A percentile compares a stretch with the other conserved stretches of the same genome.
phyloP scores from a whole-genome alignment of 1,140 invertebrate genomes.

The Heliconius melpomene region DNA sequence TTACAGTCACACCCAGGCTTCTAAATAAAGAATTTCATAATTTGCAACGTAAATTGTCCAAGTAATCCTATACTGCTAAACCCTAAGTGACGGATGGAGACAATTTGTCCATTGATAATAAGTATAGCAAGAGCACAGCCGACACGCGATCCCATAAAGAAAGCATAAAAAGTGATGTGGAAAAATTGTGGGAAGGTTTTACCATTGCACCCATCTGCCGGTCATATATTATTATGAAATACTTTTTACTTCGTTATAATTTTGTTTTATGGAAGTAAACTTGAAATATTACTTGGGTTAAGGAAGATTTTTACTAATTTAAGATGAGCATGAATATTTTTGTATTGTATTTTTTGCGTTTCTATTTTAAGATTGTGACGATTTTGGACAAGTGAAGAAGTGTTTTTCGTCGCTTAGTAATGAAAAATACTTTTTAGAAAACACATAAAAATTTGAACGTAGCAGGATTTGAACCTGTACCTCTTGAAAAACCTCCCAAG shows the following conservation, averaged over 20 bases:
- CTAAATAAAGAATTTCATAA: neutral
- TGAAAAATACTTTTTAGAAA: too few species aligned
- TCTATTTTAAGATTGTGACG: too few species aligned
- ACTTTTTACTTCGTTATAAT: neutral
- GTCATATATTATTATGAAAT: neutral
- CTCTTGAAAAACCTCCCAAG: too few species aligned
- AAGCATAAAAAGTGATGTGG: constrained; percentile 27
- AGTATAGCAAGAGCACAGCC: constrained; percentile 45
- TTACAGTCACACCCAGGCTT: too few species aligned
- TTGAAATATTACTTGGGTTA: neutral
- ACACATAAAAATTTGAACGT: too few species aligned
- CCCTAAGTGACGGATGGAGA: constrained; percentile 44
- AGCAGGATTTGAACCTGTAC: too few species aligned
- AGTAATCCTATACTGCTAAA: constrained; percentile 9
- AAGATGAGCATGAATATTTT: neutral
- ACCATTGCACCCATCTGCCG: constrained; percentile 1
- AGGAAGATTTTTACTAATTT: too few species aligned
- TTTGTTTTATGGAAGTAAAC: neutral
- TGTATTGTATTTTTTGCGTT: neutral
- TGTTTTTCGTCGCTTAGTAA: too few species aligned
- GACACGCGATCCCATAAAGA: constrained; percentile 41
- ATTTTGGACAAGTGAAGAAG: too few species aligned
- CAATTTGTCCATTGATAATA: constrained; percentile 53
- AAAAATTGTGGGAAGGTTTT: constrained; percentile 6
- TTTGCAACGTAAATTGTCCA: neutral